These are phyloP conservation scores for Herpetotheres cachinnans DNA, from an alignment of 2,113 vertebrate genomes.

Conservation along the genomic window DNA sequence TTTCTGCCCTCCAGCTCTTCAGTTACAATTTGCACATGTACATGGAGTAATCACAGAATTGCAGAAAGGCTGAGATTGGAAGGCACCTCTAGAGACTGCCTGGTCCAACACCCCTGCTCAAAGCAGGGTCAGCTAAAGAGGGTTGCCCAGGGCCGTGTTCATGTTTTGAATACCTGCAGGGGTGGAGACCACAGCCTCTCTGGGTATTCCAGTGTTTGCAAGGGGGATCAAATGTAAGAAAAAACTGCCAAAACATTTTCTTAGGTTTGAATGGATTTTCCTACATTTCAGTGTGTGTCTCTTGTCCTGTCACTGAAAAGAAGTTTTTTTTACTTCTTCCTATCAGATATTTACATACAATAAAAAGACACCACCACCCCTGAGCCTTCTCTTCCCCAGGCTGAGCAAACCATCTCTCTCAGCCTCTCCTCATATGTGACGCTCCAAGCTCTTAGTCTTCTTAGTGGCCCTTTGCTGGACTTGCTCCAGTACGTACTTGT, in stretches of 20 bases:
- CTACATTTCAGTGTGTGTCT: background rate
- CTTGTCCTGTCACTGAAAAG: background rate
- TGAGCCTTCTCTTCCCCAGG: background rate
- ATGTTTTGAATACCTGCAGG: background rate
- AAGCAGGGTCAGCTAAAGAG: background rate
- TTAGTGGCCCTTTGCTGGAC: background rate
- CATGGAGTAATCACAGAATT: background rate
- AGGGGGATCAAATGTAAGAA: background rate
- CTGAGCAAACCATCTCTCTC: background rate
- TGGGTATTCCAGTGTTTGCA: background rate
- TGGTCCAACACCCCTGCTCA: background rate
- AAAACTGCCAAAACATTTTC: background rate
- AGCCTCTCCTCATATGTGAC: background rate
- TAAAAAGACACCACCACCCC: background rate
- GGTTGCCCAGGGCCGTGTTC: background rate
- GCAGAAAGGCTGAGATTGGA: background rate
- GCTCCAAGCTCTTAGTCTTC: background rate
- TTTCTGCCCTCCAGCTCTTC: background rate
- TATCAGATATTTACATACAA: too few relatives aligned
- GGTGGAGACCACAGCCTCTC: background rate
- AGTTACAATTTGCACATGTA: background rate
- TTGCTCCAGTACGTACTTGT: background rate
- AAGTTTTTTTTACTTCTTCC: background rate
- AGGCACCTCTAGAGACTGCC: background rate
- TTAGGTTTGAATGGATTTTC: background rate